phyloP scores from a whole-genome alignment of 2,888 invertebrate genomes.

The Rhimphoctona megacephalus region DNA sequence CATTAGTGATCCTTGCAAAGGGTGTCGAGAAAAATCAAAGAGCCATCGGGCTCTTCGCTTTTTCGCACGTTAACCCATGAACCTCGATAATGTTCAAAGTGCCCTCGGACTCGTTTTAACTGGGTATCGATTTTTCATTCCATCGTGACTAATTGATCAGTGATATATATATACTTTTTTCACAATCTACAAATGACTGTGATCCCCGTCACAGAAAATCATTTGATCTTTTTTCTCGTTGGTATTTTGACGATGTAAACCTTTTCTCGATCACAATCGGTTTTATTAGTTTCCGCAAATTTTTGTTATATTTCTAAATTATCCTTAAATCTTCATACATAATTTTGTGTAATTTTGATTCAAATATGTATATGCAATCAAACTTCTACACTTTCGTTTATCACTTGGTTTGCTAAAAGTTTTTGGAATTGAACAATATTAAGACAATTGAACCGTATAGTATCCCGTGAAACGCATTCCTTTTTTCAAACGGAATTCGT shows the following conservation, averaged over 20 bases:
- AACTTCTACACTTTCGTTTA: not conserved
- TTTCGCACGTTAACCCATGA: slow-evolving; percentile 31
- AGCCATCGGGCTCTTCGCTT: slow-evolving; percentile 24
- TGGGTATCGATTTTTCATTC: slow-evolving; percentile 13
- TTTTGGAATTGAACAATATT: not conserved
- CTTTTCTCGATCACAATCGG: not conserved
- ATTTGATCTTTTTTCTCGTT: not conserved
- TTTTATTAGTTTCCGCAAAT: too few relatives aligned
- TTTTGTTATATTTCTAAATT: not conserved
- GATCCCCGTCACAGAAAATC: not conserved
- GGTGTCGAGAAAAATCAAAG: slow-evolving; percentile 53
- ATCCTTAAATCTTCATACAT: not conserved
- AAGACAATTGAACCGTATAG: not conserved
- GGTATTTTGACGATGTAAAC: not conserved
- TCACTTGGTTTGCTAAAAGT: not conserved
- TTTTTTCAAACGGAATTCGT: not conserved
- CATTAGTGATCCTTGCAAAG: slow-evolving; percentile 45
- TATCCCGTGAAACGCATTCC: not conserved
- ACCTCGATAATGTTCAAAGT: slow-evolving; percentile 32
- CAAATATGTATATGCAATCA: not conserved
- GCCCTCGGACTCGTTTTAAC: not conserved
- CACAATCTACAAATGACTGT: not conserved
- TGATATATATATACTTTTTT: not conserved
- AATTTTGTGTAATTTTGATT: not conserved
- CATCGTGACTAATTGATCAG: slow-evolving; percentile 12